Conservation (phyloP, 1,140 invertebrate species). For the Drosophila truncata region DNA sequence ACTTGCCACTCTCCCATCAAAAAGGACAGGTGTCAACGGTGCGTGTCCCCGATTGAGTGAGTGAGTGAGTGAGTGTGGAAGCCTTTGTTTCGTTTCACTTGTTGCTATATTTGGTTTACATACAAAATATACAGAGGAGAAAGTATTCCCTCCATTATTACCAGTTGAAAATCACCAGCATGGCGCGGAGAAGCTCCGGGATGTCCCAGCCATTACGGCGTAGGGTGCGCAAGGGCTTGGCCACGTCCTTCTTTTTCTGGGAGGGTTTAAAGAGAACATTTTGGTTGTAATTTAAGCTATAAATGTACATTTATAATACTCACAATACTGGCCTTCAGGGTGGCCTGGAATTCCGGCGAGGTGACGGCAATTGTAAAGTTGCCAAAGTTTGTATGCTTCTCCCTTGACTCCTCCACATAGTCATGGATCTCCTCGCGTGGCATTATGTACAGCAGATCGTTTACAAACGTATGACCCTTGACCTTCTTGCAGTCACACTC, state of each 20-base stretch:
- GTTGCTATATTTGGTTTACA: slow-evolving; percentile 55
- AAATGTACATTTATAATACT: neutral
- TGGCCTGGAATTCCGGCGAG: slow-evolving; percentile 48
- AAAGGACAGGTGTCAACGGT: slow-evolving; percentile 21
- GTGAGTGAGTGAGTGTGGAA: neutral
- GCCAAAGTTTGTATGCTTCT: slow-evolving; percentile 37
- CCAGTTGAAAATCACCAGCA: slow-evolving; percentile 55
- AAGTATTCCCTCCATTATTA: slow-evolving; percentile 7
- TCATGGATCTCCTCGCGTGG: slow-evolving; percentile 38
- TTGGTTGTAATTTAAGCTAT: neutral
- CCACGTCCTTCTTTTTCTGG: slow-evolving; percentile 56
- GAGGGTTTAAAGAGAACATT: neutral
- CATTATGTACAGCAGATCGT: slow-evolving; percentile 55
- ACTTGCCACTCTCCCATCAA: neutral
- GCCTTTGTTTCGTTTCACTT: slow-evolving; percentile 33
- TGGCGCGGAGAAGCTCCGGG: slow-evolving; percentile 37
- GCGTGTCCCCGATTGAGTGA: slow-evolving; percentile 9
- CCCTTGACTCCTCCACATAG: slow-evolving; percentile 7
- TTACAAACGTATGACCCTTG: slow-evolving; percentile 50
- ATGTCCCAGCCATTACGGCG: slow-evolving; percentile 65
- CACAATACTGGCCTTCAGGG: slow-evolving; percentile 50
- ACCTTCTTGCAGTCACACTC: slow-evolving; percentile 48
- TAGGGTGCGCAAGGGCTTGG: slow-evolving; percentile 40
- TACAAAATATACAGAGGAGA: slow-evolving; percentile 8
- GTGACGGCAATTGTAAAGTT: slow-evolving; percentile 38